phyloP scores from a whole-genome alignment of 2,113 vertebrate species.

The Phodopus roborovskii region DNA sequence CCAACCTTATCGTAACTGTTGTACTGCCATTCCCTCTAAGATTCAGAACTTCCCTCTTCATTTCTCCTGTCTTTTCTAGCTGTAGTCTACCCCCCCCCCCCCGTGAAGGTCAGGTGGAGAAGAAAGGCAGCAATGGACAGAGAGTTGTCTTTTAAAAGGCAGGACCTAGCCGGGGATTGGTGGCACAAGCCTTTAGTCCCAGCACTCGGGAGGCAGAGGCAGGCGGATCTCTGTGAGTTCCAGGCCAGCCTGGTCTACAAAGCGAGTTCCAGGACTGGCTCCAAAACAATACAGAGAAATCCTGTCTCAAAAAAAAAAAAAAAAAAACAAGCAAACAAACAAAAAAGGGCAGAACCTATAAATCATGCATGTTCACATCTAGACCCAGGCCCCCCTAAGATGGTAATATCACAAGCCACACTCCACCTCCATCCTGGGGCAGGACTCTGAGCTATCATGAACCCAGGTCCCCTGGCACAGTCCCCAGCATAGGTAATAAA shows the following conservation, averaged over 20 bases:
- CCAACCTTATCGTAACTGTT: accelerated
- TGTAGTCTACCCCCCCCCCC: no score
- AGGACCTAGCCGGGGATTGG: not conserved
- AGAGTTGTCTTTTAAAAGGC: not conserved
- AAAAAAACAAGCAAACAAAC: no score
- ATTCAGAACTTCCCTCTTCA: not conserved
- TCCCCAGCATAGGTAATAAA: not conserved
- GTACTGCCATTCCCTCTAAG: not conserved
- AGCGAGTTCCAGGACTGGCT: no score
- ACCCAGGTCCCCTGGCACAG: not conserved
- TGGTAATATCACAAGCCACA: not conserved
- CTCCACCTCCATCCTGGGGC: not conserved
- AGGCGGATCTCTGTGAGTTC: no score
- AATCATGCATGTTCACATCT: not conserved
- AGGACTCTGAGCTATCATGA: not conserved
- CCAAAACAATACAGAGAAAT: no score
- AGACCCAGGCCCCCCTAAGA: not conserved
- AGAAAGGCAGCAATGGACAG: not conserved
- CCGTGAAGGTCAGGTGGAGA: not conserved
- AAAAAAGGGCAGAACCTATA: not conserved
- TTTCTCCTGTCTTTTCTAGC: not conserved
- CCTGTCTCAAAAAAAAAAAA: no score
- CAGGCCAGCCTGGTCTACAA: no score
- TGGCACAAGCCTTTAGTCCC: no score
- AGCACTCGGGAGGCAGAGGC: no score